phyloP scores from a whole-genome alignment of 2,113 vertebrate species.

The Beaufortia kweichowensis region DNA sequence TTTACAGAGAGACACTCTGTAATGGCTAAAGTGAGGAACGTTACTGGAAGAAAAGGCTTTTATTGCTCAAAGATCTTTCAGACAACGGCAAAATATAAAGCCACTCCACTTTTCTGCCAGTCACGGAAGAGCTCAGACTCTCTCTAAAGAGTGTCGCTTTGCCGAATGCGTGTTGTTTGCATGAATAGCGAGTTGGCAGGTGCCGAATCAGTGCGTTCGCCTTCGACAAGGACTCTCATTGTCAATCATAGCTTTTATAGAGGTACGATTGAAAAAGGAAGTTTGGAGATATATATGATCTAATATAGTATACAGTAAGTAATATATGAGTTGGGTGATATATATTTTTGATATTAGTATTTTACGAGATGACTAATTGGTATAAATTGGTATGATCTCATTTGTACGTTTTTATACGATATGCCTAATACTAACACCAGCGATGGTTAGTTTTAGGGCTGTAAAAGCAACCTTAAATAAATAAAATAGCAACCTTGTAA shows the following conservation, averaged over 20 bases:
- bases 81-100: slow-evolving; percentile 25
- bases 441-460: too few species aligned
- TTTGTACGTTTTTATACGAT: too few species aligned
- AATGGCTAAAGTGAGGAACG: slow-evolving; percentile 6
- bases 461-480: too few species aligned
- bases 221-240: not conserved
- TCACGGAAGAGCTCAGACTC: not conserved
- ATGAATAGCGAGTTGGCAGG: not conserved
- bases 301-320: not conserved
- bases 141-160: not conserved
- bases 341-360: too few species aligned
- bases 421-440: too few species aligned
- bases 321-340: too few species aligned
- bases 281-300: not conserved
- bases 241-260: not conserved
- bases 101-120: slow-evolving; percentile 25
- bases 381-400: too few species aligned
- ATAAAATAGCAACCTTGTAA: too few species aligned
- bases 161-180: not conserved
- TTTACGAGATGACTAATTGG: too few species aligned
- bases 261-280: not conserved
- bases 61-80: slow-evolving; percentile 30
- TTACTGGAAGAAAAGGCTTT: slow-evolving; percentile 39
- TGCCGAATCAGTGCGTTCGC: not conserved
- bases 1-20: not conserved